Evolutionary conservation across 2,888 invertebrate species (phyloP), one percentile per base, ranked within the genome.

Genomic region (Lysandra bellargus): DNA sequence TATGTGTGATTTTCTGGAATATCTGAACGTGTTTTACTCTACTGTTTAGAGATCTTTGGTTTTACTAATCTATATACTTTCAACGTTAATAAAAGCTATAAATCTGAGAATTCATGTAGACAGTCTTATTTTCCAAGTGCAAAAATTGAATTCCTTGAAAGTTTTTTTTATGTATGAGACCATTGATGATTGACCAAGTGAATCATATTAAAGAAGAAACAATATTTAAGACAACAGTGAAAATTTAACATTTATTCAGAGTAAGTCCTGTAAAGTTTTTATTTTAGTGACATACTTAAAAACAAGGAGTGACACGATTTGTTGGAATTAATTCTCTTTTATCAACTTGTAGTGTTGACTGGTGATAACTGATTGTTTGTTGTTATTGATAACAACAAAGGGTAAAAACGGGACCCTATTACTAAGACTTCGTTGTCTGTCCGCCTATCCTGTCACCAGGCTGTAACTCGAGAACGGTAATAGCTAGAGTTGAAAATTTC

Each of bases 221-320:
- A 64, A 4, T 23, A 23, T 9, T 0, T 61, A 78, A 79, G 73
- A 81, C 78, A 81, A 80, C 77, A 77, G 78, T 69, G 78, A 79
- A 80, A 79, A 78, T 80, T 80, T 57, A 4, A 9, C 7, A 12
- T 53, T 80, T 60, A 80, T 79, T 82, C 80, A 80, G 74, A 80
- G 83, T 83, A 80, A 81, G 83, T 80, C 23, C 77, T 72, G 3
- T 78, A 78, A 30, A 69, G 1, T 30, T 30, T 64, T 64, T 69
- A 37, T 23, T 69, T 30, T 69, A 17, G 5, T 33, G 6, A 33
- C 14, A 69, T 14, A 37, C 30, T 37, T 33, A 17, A 33, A 69
- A 69, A 23, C 12, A 12, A 69, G 17, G 4, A 57, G 49, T 9
- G 7, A 69, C 2, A 61, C 23, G 64, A 33, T 30, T 64, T 64